Conservation (phyloP, 2,797 vertebrate genomes). For the Sorex maritimensis region DNA sequence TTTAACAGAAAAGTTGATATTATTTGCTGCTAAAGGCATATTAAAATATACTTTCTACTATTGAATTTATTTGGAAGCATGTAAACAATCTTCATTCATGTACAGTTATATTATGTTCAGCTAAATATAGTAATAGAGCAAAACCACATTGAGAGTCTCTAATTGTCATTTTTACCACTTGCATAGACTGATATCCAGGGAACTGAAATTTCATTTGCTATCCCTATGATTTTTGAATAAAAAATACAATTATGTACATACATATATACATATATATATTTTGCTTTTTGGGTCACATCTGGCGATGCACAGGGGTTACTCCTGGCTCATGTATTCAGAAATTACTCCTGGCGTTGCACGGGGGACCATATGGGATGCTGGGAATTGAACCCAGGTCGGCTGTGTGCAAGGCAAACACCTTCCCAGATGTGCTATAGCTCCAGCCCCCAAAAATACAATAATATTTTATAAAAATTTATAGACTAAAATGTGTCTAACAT, state of each 20-base stretch:
- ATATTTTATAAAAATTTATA: not conserved
- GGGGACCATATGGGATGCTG: too few species aligned
- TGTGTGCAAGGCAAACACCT: too few species aligned
- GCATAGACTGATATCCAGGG: not conserved
- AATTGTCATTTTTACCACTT: not conserved
- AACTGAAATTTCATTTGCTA: not conserved
- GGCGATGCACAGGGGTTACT: too few species aligned
- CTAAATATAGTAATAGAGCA: not conserved
- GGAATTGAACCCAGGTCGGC: too few species aligned
- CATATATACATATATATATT: too few species aligned
- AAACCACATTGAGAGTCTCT: not conserved
- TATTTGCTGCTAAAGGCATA: not conserved
- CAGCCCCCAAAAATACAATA: too few species aligned
- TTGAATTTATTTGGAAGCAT: not conserved
- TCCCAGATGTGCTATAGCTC: too few species aligned
- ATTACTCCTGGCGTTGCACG: too few species aligned
- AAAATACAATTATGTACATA: not conserved
- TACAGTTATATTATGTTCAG: not conserved
- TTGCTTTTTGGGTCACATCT: too few species aligned
- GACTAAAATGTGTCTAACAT: not conserved
- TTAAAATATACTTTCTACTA: not conserved
- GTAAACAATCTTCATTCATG: not conserved
- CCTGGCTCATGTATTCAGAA: too few species aligned
- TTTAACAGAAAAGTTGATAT: not conserved
- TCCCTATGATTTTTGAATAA: not conserved